These are phyloP conservation scores for Morinoia aosen DNA, from an alignment of 2,888 invertebrate species.

Conservation along the genomic window DNA sequence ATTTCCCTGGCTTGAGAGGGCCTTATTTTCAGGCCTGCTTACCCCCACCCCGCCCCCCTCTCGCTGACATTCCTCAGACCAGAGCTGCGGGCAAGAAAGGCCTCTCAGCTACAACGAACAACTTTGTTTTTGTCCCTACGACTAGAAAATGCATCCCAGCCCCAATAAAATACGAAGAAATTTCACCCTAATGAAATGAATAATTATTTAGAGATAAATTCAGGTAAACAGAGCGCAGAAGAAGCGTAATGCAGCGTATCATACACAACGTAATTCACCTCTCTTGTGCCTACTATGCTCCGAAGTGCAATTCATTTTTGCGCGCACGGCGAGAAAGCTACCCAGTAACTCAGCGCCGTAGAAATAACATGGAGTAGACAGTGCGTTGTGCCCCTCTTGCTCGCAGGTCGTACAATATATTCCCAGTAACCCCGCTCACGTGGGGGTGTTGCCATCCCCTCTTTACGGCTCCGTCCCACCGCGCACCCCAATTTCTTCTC, in stretches of 20 bases:
- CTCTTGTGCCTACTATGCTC: conserved; percentile 38
- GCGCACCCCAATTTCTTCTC: conserved; percentile 34
- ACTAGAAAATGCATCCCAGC: not conserved
- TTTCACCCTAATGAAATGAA: not conserved
- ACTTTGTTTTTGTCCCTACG: not conserved
- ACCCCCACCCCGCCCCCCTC: conserved; percentile 40
- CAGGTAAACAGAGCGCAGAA: not conserved
- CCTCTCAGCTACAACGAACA: conserved; percentile 40
- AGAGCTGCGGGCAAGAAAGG: conserved; percentile 19
- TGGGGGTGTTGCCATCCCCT: not conserved
- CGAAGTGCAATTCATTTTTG: not conserved
- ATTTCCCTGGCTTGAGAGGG: not conserved
- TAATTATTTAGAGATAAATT: not conserved
- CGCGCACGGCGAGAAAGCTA: not conserved
- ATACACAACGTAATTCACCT: conserved; percentile 33
- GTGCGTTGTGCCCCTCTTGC: not conserved
- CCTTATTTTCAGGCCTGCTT: conserved; percentile 35
- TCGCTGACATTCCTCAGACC: conserved; percentile 35
- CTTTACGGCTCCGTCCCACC: not conserved
- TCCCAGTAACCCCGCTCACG: conserved; percentile 30
- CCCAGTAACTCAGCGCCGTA: conserved; percentile 20
- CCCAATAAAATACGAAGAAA: not conserved
- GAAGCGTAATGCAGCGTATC: not conserved
- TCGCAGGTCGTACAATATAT: conserved; percentile 34
- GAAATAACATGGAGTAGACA: not conserved